Evolutionary conservation across 2,113 vertebrate genomes (phyloP), one percentile per base, ranked within the genome.

Genomic region (Nansenia antarctica): DNA sequence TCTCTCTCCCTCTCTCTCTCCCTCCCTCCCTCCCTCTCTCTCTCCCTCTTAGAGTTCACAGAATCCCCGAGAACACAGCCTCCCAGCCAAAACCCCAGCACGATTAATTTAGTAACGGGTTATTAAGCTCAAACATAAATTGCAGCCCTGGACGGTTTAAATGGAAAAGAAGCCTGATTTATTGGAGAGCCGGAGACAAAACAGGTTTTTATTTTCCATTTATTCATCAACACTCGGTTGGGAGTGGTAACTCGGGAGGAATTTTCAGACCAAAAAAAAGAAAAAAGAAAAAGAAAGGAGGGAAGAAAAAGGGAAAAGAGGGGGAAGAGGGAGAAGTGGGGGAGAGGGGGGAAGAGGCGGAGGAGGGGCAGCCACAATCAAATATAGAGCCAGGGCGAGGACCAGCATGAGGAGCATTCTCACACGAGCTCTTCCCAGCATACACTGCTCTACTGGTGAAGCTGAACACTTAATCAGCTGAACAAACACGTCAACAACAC

Each of bases 41-140:
- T 29, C 27, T 52, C 63, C 26, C 57, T 54, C 64, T 30, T 73
- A 70, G 77, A 72, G 73, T 77, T 85, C 80, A 80, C 77, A 76
- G 66, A 78, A 80, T 73, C 59, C 65, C 60, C 22, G 67, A 70
- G 70, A 72, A 72, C 37, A 65, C 42, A 61, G 80, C 74, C 89
- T 94, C 93, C 92, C 90, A 94, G 94, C 85, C 85, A 92, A 95
- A 95, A 94, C 92, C 92, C 92, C 93, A 90, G 92, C 74, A 81
- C 92, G 83, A 92, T 85, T 93, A 93, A 94, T 94, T 93, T 92
- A 94, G 93, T 94, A 95, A 94, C 92, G 93, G 92, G 90, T 93
- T 93, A 93, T 85, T 85, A 82, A 86, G 85, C 84, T 79, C 88
- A 92, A 93, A 92, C 94, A 95, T 96, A 95, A 96, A 96, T 95